Evolutionary conservation across 2,797 vertebrate genomes (phyloP).

Genomic region (Phrynocephalus vlangalii): DNA sequence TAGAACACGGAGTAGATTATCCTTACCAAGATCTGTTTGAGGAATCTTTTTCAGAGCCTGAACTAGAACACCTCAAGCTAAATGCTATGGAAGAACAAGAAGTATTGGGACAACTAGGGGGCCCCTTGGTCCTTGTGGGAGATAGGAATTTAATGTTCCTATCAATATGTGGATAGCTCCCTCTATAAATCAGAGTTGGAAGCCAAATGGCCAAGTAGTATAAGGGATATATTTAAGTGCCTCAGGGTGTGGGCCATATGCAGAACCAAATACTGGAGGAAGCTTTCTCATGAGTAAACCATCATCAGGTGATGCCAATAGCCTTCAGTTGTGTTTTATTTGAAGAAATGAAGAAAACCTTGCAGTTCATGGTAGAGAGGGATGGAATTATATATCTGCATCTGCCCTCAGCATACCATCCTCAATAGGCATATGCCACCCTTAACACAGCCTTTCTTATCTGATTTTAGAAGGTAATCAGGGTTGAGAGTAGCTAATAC

Average conservation of each 20-base stretch:
- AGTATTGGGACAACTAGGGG: neutral
- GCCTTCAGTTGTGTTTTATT: too few species aligned
- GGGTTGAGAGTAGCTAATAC: too few species aligned
- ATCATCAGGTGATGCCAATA: neutral
- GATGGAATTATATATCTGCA: neutral
- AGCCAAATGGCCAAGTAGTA: neutral
- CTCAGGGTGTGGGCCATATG: neutral
- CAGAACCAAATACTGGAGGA: neutral
- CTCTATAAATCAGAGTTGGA: neutral
- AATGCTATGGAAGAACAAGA: neutral
- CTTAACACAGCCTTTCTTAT: too few species aligned
- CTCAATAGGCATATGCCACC: too few species aligned
- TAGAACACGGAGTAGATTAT: neutral
- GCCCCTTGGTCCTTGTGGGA: neutral
- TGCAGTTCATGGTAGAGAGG: neutral
- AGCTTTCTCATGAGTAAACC: neutral
- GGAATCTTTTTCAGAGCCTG: neutral
- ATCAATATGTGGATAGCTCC: neutral
- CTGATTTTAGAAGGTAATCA: too few species aligned
- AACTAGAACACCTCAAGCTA: neutral
- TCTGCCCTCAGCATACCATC: too few species aligned
- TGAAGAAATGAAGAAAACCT: neutral
- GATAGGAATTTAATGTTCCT: neutral
- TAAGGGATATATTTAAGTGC: neutral
- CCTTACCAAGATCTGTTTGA: neutral